A percentile compares a stretch with the other conserved stretches of the same genome.
phyloP scores from a whole-genome alignment of 2,888 invertebrate species.

The Philonicus albiceps region DNA sequence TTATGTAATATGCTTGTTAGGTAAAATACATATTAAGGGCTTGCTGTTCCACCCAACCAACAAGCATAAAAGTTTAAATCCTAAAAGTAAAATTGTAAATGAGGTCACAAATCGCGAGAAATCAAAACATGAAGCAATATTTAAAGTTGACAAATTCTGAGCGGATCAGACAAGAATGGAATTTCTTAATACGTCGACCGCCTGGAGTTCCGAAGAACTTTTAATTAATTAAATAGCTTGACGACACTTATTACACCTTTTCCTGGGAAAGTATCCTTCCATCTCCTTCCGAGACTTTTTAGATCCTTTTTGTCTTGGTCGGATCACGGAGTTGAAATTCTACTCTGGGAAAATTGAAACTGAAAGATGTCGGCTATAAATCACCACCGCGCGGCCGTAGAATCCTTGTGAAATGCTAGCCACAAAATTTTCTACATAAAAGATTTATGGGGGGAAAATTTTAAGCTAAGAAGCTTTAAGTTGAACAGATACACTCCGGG shows the following conservation, averaged over 20 bases:
- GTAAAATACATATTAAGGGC: too few relatives aligned
- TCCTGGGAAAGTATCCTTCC: background rate
- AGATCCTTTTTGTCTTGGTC: background rate
- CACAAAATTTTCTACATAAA: background rate
- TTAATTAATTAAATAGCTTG: background rate
- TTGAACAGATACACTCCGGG: background rate
- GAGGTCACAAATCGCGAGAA: background rate
- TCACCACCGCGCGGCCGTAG: background rate
- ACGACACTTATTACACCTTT: background rate
- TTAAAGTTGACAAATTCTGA: background rate
- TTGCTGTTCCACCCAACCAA: background rate
- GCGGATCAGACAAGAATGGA: background rate
- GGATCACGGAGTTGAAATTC: background rate
- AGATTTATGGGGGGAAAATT: background rate
- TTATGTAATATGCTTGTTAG: too few relatives aligned
- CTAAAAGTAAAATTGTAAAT: background rate
- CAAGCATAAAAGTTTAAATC: background rate
- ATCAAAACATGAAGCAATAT: background rate
- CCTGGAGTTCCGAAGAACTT: background rate
- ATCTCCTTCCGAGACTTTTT: background rate
- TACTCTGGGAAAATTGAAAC: background rate
- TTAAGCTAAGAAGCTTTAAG: background rate
- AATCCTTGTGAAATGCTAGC: background rate
- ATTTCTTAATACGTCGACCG: background rate
- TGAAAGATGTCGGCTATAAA: background rate